Evolutionary conservation across 2,797 vertebrate species (phyloP).

Genomic region (Anguilla pacifica): DNA sequence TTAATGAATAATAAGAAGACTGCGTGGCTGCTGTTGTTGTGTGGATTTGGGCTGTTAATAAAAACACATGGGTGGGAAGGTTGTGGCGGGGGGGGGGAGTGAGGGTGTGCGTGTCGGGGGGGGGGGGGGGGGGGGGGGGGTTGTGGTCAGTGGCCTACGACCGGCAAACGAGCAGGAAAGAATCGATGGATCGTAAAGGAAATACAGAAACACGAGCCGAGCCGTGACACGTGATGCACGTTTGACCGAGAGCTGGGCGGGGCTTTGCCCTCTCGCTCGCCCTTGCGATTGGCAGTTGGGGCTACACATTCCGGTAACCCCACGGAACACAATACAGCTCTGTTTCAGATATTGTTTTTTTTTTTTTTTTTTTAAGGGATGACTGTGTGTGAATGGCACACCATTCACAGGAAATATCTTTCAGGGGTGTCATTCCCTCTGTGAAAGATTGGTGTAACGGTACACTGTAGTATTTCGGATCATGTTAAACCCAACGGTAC

Average conservation of each 20-base stretch:
- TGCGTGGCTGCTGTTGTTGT: constrained; percentile 92
- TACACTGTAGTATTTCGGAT: not conserved
- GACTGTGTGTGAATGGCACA: not conserved
- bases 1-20: constrained; percentile 98
- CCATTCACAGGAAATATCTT: not conserved
- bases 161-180: not conserved
- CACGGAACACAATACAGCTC: not conserved
- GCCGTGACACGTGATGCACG: not conserved
- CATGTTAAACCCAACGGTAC: not conserved
- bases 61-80: not conserved
- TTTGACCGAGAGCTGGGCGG: not conserved
- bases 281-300: not conserved
- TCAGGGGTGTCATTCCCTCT: not conserved
- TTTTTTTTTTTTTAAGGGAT: no score
- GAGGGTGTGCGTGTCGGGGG: not conserved
- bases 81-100: not conserved
- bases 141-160: not conserved
- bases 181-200: not conserved
- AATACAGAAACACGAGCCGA: not conserved
- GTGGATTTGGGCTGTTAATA: constrained; percentile 67
- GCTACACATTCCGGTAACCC: no score
- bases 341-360: not conserved
- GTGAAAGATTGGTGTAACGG: not conserved
- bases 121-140: not conserved
- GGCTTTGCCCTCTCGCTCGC: no score